phyloP scores from a whole-genome alignment of 2,113 vertebrate genomes.

The Condylura cristata region DNA sequence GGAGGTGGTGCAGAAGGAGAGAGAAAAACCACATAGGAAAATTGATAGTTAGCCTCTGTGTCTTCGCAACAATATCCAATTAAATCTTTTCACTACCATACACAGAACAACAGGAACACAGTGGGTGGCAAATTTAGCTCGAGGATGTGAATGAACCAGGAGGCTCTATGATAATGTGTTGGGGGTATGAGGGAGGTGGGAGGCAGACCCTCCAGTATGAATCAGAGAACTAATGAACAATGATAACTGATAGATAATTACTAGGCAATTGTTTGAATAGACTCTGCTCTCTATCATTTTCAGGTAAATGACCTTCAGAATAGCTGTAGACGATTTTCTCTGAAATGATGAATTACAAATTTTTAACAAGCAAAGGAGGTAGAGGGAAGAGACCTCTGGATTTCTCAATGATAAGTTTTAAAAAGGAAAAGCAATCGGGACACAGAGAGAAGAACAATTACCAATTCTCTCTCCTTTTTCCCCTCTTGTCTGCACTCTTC shows the following conservation, averaged over 20 bases:
- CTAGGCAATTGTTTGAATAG: slow-evolving; percentile 60
- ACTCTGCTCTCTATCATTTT: background rate
- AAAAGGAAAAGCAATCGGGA: background rate
- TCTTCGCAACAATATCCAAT: slow-evolving; percentile 71
- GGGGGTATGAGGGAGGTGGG: background rate
- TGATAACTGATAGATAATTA: slow-evolving; percentile 66
- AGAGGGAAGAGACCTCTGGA: slow-evolving; percentile 7
- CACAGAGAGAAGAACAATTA: background rate
- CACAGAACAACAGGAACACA: slow-evolving; percentile 72
- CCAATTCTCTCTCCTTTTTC: fast-evolving
- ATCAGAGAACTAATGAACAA: slow-evolving; percentile 52
- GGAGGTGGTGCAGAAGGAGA: slow-evolving; percentile 59
- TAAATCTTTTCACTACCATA: slow-evolving; percentile 72
- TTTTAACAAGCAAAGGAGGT: background rate
- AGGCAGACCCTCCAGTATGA: background rate
- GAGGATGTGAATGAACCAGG: slow-evolving; percentile 71
- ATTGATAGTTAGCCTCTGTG: slow-evolving; percentile 65
- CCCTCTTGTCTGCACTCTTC: background rate
- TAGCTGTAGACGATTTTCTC: slow-evolving; percentile 52
- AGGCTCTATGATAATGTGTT: slow-evolving; percentile 48
- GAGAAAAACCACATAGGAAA: slow-evolving; percentile 48
- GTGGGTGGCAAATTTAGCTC: slow-evolving; percentile 56
- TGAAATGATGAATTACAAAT: slow-evolving; percentile 44
- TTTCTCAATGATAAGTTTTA: background rate
- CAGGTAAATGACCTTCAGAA: slow-evolving; percentile 72